phyloP scores from a whole-genome alignment of 2,113 vertebrate genomes.

The Canis aureus region DNA sequence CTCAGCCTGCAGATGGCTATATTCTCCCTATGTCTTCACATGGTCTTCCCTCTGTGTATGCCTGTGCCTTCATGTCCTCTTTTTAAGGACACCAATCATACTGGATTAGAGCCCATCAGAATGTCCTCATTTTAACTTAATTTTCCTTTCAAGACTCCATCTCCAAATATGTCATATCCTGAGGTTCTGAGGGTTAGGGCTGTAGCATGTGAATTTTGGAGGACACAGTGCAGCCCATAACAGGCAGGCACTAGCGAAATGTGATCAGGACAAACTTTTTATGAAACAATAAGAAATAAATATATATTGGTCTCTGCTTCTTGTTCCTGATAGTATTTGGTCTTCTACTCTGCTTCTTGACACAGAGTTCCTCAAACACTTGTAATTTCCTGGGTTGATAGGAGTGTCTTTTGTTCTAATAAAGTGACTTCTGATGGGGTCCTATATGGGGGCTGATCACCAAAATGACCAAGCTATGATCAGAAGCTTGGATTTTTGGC shows the following conservation, averaged over 20 bases:
- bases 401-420: not conserved
- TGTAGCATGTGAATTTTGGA: not conserved
- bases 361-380: not conserved
- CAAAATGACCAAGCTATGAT: not conserved
- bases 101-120: not conserved
- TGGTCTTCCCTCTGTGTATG: not conserved
- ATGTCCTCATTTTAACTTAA: not conserved
- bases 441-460: not conserved
- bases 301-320: not conserved
- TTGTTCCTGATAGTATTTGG: not conserved
- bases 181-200: not conserved
- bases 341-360: not conserved
- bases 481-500: not conserved
- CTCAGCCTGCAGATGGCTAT: not conserved
- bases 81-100: not conserved
- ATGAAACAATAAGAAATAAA: slow-evolving; percentile 7
- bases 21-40: not conserved
- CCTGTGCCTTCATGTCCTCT: not conserved
- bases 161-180: not conserved
- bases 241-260: not conserved
- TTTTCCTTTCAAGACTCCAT: not conserved
- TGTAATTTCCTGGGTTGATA: not conserved
- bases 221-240: not conserved
- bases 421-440: not conserved
- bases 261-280: not conserved